Evolutionary conservation across 2,888 invertebrate genomes (phyloP), one percentile per base, ranked within the genome.

Genomic region (Acheta domesticus): DNA sequence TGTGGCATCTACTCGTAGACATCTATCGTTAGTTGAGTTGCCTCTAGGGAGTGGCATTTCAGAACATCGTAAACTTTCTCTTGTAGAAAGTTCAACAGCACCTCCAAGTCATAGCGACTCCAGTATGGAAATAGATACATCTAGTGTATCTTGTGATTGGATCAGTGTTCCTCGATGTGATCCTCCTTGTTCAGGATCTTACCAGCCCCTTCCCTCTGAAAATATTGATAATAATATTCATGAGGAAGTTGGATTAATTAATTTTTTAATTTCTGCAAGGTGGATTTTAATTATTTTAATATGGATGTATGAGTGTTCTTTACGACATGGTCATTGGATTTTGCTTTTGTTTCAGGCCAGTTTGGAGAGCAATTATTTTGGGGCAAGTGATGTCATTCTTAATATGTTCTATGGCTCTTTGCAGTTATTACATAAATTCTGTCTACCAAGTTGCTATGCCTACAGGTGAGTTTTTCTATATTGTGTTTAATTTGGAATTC

Each of bases 301-400:
- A 36, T 8, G 8, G 4, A 36, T 36, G 36, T 8, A 0, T 36
- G 5, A 36, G 8, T 36, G 36, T 36, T 36, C 36, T 36, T 5
- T 1, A 36, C 8, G 11, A 8, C 36, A 36, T 36, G 11, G 36
- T 36, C 36, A 36, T 8, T 36, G 36, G 36, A 36, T 36, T 36
- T 36, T 36, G 36, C 36, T 8, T 62, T 62, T n/a, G 14, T 62
- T 62, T 62, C 86, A 93, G 93, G 92, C 89, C 90, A 84, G 91
- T 93, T 83, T 93, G 93, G 93, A 90, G 92, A 83, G 91, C 91
- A 82, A 92, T 93, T 85, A 88, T 93, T 84, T 86, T 93, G 84
- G 93, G 93, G 20, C 95, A 96, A 88, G 88, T 93, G 80, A 87
- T 95, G 83, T 95, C 95, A 0, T 84, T 95, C 77, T 88, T 95